Evolutionary conservation across 2,888 invertebrate species (phyloP).

Genomic region (Anarsia innoxiella): DNA sequence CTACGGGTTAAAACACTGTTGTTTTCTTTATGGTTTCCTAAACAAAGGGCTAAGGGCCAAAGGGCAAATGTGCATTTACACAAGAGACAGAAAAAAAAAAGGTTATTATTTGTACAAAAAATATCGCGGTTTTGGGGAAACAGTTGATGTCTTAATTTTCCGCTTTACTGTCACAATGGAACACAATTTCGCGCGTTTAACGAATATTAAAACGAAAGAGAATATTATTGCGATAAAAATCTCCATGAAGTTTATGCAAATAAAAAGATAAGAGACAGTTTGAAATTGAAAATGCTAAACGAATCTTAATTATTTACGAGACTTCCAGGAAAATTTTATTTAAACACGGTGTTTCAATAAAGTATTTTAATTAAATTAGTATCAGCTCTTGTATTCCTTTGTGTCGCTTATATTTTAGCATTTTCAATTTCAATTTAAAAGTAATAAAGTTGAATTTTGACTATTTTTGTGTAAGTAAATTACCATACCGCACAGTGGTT

Average conservation of each 20-base stretch:
- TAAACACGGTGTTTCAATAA: too few relatives aligned
- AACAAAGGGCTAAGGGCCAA: constrained; percentile 51
- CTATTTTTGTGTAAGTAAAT: not conserved
- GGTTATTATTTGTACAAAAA: constrained; percentile 34
- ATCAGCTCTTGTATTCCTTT: too few relatives aligned
- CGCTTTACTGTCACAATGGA: constrained; percentile 3
- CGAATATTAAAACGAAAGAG: constrained; percentile 13
- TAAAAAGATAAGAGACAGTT: too few relatives aligned
- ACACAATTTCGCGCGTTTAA: not conserved
- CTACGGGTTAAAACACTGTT: constrained; percentile 53
- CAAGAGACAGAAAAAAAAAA: not conserved
- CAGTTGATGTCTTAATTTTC: constrained; percentile 44
- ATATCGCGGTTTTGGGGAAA: constrained; percentile 34
- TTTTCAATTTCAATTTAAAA: not conserved
- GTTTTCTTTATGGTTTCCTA: constrained; percentile 57
- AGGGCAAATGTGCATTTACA: constrained; percentile 27
- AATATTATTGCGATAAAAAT: too few relatives aligned
- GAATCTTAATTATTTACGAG: too few relatives aligned
- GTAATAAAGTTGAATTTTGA: not conserved
- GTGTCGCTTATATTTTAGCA: too few relatives aligned
- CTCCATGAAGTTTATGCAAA: too few relatives aligned
- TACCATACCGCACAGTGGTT: constrained; percentile 8
- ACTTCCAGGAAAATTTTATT: too few relatives aligned
- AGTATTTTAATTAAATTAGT: too few relatives aligned
- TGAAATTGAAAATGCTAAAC: too few relatives aligned